A percentile compares a stretch with the other conserved stretches of the same genome.
These are phyloP conservation scores for Ramazzottius varieornatus DNA, from an alignment of 2,888 invertebrate species.

Conservation along the genomic window DNA sequence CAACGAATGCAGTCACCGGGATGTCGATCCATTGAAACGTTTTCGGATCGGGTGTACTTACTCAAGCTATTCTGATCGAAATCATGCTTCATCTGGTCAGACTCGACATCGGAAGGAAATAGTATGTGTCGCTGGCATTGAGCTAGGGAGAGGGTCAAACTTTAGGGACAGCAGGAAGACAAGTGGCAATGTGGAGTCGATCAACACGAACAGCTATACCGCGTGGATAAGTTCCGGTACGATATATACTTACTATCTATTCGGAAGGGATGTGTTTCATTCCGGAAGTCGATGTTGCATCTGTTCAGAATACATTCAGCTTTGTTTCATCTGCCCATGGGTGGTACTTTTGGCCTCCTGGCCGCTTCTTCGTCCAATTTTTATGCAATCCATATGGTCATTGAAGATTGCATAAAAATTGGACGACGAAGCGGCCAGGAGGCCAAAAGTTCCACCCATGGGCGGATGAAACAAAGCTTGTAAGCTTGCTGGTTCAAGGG, in stretches of 20 bases:
- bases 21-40: neutral
- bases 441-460: neutral
- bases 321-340: too few relatives aligned
- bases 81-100: neutral
- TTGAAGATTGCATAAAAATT: neutral
- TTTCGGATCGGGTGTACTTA: neutral
- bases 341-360: neutral
- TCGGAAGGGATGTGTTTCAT: neutral
- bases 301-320: neutral
- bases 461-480: too few relatives aligned
- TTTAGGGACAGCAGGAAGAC: neutral
- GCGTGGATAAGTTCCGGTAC: too few relatives aligned
- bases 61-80: neutral
- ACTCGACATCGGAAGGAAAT: neutral
- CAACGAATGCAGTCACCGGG: conserved; percentile 11
- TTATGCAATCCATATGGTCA: neutral
- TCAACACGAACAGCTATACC: too few relatives aligned
- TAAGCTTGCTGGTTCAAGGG: neutral
- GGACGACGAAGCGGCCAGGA: neutral
- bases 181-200: too few relatives aligned
- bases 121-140: neutral
- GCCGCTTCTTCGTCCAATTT: neutral
- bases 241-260: neutral
- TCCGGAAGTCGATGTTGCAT: neutral
- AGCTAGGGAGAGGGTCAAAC: neutral